These are phyloP conservation scores for Cuculus canorus DNA, from an alignment of 2,797 vertebrate genomes.

Conservation along the genomic window DNA sequence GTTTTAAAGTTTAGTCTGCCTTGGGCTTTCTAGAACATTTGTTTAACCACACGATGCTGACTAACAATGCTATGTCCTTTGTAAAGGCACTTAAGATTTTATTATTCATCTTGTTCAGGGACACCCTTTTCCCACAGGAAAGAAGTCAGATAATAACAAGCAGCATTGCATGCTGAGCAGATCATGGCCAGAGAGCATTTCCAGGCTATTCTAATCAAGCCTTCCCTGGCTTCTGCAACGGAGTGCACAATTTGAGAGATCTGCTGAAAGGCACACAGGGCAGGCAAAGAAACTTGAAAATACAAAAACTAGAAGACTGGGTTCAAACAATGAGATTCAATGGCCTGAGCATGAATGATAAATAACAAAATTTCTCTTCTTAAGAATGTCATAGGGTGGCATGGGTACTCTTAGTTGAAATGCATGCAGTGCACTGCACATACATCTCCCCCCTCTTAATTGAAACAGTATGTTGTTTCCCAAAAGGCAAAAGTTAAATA, in stretches of 20 bases:
- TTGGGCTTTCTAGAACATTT: slow-evolving; percentile 2
- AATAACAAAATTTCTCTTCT: background rate
- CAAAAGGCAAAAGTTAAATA: background rate
- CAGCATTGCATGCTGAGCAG: background rate
- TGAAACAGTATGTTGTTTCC: background rate
- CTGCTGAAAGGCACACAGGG: background rate
- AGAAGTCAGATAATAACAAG: slow-evolving; percentile 22
- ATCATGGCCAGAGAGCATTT: background rate
- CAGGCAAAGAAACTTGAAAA: background rate
- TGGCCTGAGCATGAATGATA: background rate
- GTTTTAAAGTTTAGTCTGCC: slow-evolving; percentile 62
- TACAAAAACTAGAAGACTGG: background rate
- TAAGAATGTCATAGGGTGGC: background rate
- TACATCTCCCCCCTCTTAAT: background rate
- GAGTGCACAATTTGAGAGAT: background rate
- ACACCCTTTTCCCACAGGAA: slow-evolving; percentile 62
- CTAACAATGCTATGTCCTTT: slow-evolving; percentile 36
- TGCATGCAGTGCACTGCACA: background rate
- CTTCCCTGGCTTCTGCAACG: background rate
- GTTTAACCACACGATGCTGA: slow-evolving; percentile 53
- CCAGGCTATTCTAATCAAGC: background rate
- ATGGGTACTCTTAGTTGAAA: background rate
- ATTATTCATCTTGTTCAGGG: slow-evolving; percentile 50
- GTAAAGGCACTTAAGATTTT: slow-evolving; percentile 31
- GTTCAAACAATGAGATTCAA: background rate